Evolutionary conservation across 2,888 invertebrate species (phyloP), one percentile per base, ranked within the genome.

Genomic region (Cosmia pyralina): DNA sequence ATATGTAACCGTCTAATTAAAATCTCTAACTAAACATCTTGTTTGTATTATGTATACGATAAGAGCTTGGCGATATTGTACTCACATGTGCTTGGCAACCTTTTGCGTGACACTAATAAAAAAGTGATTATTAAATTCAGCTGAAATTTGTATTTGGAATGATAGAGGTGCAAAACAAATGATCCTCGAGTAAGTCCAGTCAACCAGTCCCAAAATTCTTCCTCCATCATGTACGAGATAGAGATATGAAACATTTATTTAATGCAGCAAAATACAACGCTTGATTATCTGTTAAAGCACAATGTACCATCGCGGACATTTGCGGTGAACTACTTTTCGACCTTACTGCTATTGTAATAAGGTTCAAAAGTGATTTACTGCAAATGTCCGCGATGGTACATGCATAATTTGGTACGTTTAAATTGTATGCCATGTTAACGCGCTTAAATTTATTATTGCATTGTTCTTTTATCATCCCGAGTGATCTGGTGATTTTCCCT

Each of bases 51-150:
- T 19, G 11, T 57, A 41, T 28, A 11, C 41, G 17, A 58, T 44
- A 34, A 63, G 34, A 19, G 4, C 15, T 46, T 52, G 1, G 17
- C 11, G 10, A 11, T 57, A 58, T 34, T 13, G 28, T 53, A 79
- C 79, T 83, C 17, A 79, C 83, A 66, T 83, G 72, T 50, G 79
- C 28, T 72, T 79, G 79, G 53, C 79, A 79, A 38, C n/a, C 5
- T 17, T 64, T 72, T 50, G 79, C 66, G 34, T 8, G 73, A 64
- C 79, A 79, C 79, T 79, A 70, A 71, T 15, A 57, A 34, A 15
- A 68, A 44, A 11, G 28, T 15, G 52, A n/a, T 72, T 10, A 44
- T 72, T 34, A 2, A 52, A 52, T 13, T 22, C 1, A 28, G 28
- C 13, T 19, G n/a, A n/a, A n/a, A n/a, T n/a, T n/a, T n/a, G n/a